Base-by-base conservation (phyloP, 2,113 vertebrate species). In the Poeciliopsis retropinna region DNA sequence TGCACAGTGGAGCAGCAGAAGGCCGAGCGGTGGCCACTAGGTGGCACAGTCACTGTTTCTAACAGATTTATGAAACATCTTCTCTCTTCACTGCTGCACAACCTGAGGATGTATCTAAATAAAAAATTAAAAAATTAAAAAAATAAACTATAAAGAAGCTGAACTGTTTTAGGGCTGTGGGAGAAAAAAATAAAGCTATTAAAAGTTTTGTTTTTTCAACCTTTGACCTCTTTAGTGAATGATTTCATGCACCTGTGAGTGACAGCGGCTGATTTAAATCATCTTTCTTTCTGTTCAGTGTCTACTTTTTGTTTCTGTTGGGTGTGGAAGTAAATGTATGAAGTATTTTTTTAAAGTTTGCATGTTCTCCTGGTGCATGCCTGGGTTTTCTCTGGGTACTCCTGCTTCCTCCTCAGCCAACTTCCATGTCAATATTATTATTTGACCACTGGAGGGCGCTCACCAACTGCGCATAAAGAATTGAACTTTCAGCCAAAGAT, bases 1-100 rank as follows among this genome's bases (percentile, higher is more conserved):
- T 19, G 64, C 30, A 71, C 2, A 74, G 64, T 29, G 60, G 51
- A 67, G 22, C 54, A 4, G 12, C 39, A 41, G 63, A 65, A n/a
- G 61, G 76, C 13, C 19, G 65, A 54, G 39, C 44, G 22, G 74
- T 81, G 87, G 82, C 91, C 92, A 91, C 92, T 90, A 92, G 92
- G 84, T 91, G 91, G 90, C 92, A 89, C 90, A 89, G 78, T 91
- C 75, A 88, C 81, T 85, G 81, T 90, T 84, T 83, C 54, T 60
- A 85, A 89, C 79, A 82, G 11, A 76, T 54, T 9, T 19, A 70
- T 34, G 34, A 27, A 30, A 19, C 1, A 32, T 6, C 51, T 60
- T 31, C 41, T 79, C 34, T 68, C 70, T 76, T 51, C n/a, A 60
- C 28, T 28, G 0, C 57, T 30, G 27, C 65, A 30, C 19, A 51